A percentile compares a stretch with the other conserved stretches of the same genome.
Evolutionary conservation across 1,140 invertebrate genomes (phyloP).

Genomic region (Zaprionus lachaisei): DNA sequence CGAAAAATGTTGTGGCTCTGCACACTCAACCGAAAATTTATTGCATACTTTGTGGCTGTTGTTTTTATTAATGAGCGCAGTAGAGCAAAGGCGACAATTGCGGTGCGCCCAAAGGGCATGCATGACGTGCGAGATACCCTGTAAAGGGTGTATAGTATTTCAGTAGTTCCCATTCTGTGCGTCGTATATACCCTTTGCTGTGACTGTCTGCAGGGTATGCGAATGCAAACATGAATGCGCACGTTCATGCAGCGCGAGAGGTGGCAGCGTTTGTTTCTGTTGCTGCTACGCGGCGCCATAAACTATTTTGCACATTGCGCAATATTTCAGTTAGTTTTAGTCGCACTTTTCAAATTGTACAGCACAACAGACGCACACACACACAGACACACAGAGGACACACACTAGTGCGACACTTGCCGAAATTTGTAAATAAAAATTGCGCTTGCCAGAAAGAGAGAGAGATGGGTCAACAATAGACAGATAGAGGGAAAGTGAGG

Average conservation of each 20-base stretch:
- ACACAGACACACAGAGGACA: constrained; percentile 16
- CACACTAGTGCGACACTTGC: constrained; percentile 52
- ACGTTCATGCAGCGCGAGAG: constrained; percentile 48
- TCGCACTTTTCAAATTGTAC: constrained; percentile 75
- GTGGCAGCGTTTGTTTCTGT: constrained; percentile 44
- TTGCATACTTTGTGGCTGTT: constrained; percentile 75
- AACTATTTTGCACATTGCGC: constrained; percentile 80
- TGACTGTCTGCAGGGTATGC: constrained; percentile 10
- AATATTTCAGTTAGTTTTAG: constrained; percentile 67
- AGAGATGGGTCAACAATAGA: background rate
- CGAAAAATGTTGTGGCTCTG: constrained; percentile 45
- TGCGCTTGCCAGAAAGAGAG: constrained; percentile 43
- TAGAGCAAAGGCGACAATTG: constrained; percentile 15
- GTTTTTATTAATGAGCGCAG: constrained; percentile 76
- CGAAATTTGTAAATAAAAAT: constrained; percentile 76
- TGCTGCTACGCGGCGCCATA: constrained; percentile 61
- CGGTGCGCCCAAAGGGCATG: background rate
- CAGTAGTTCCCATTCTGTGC: too few relatives aligned
- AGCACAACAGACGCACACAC: constrained; percentile 49
- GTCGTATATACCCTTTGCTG: background rate
- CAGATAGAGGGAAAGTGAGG: constrained; percentile 3
- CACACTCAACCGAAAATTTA: constrained; percentile 59
- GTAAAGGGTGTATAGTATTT: background rate
- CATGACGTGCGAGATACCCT: background rate
- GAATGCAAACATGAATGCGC: constrained; percentile 54